phyloP scores from a whole-genome alignment of 2,113 vertebrate genomes.

The Podiceps cristatus region DNA sequence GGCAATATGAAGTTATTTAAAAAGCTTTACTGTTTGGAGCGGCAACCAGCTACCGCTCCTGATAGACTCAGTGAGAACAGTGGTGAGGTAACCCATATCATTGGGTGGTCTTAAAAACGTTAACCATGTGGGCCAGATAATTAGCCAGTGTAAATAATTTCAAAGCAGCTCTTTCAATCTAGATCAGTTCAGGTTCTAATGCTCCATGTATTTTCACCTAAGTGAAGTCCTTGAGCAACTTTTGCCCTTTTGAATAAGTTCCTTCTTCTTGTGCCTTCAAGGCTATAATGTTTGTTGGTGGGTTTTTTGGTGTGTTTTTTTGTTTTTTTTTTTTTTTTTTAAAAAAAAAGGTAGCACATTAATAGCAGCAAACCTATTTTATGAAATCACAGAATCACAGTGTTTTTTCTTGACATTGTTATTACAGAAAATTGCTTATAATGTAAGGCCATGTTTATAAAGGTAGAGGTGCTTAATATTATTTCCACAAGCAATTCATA shows the following conservation, averaged over 20 bases:
- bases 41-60: neutral
- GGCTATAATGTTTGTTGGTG: neutral
- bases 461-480: neutral
- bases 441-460: neutral
- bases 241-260: neutral
- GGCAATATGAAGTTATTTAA: neutral
- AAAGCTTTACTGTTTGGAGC: neutral
- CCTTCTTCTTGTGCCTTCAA: neutral
- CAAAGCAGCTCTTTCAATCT: neutral
- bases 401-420: neutral
- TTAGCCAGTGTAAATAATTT: neutral
- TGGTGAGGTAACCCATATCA: neutral
- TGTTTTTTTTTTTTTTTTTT: neutral
- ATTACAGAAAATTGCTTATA: constrained; percentile 22
- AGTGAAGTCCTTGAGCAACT: neutral
- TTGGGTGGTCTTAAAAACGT: neutral
- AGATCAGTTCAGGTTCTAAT: neutral
- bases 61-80: neutral
- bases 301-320: too few relatives aligned
- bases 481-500: constrained; percentile 1
- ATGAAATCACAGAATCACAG: neutral
- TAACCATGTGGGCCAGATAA: neutral
- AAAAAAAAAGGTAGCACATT: neutral
- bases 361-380: constrained; percentile 1
- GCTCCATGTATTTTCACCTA: neutral